Evolutionary conservation across 2,888 invertebrate genomes (phyloP), one percentile per base, ranked within the genome.

Genomic region (Clistopyga incitator): DNA sequence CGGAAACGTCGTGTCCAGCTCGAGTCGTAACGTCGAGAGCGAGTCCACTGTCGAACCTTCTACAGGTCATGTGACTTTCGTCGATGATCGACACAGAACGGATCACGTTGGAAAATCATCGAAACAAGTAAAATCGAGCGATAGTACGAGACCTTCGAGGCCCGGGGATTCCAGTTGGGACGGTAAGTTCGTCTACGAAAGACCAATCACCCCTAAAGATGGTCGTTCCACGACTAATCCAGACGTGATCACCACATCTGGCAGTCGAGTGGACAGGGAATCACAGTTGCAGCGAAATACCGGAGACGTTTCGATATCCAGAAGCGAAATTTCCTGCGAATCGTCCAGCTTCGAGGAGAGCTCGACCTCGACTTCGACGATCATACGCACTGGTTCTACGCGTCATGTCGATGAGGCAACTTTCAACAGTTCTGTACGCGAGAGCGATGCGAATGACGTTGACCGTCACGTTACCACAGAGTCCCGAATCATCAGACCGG

Each of bases 121-220:
- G 13, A 71, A 52, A 11, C 42, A 77, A 1, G 65, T 18, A 3
- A 87, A 71, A 54, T 15, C 56, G 38, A 67, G 11, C 47, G 75
- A 82, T 1, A 11, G 23, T 23, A 13, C 38, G 20, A 74, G 74
- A 20, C 68, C 65, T 13, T 82, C 91, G 84, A 94, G 93, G 78
- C 90, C 88, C 0, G 90, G 90, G 61, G 94, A 94, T 86, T 94
- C 94, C 6, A 89, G 92, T 6, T 94, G 94, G 94, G 94, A 94
- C 81, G 94, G 94, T n/a, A 93, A 93, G 84, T 94, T 94, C 84
- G 88, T 93, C 0, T 85, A 90, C 59, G 94, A 71, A 47, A 64
- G 54, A 74, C 74, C 68, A 23, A 29, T 6, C 15, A 75, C 72
- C 15, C 68, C 78, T 8, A 59, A 71, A 59, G 65, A 54, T 20